A percentile compares a stretch with the other conserved stretches of the same genome.
These are phyloP conservation scores for Nothobranchius furzeri DNA, from an alignment of 2,113 vertebrate species.

Conservation along the genomic window DNA sequence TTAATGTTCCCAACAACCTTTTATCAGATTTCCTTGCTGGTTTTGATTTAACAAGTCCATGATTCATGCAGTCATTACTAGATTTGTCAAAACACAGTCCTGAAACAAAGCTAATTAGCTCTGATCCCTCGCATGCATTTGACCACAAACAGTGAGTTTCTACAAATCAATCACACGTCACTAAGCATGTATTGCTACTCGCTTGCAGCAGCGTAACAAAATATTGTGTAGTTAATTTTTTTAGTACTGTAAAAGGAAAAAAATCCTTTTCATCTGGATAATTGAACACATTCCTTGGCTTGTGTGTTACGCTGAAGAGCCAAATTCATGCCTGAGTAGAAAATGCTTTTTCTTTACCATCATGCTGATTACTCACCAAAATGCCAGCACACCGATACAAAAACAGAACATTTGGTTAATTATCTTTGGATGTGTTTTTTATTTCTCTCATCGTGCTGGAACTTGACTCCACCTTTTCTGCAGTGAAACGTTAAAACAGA, in stretches of 20 bases:
- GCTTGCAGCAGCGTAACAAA: slow-evolving; percentile 1
- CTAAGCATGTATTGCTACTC: neutral
- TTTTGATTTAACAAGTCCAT: neutral
- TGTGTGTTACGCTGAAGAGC: neutral
- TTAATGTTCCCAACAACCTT: neutral
- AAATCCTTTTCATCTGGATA: no score
- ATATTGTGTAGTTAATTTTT: neutral
- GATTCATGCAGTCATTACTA: neutral
- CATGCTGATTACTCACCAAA: slow-evolving; percentile 1
- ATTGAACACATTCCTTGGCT: no score
- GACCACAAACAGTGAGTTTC: neutral
- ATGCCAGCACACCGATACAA: neutral
- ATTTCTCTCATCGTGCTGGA: slow-evolving; percentile 7
- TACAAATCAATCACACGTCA: slow-evolving; percentile 4
- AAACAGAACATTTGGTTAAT: neutral
- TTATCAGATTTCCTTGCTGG: neutral
- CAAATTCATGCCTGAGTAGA: neutral
- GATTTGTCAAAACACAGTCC: neutral
- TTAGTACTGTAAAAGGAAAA: neutral
- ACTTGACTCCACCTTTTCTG: slow-evolving; percentile 3
- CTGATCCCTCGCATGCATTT: slow-evolving; percentile 1
- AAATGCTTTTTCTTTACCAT: neutral
- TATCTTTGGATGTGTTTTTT: neutral
- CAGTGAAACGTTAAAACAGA: slow-evolving; percentile 3
- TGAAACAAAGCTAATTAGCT: neutral